Conservation (phyloP, 2,113 vertebrate species). For the Lepus timidus region DNA sequence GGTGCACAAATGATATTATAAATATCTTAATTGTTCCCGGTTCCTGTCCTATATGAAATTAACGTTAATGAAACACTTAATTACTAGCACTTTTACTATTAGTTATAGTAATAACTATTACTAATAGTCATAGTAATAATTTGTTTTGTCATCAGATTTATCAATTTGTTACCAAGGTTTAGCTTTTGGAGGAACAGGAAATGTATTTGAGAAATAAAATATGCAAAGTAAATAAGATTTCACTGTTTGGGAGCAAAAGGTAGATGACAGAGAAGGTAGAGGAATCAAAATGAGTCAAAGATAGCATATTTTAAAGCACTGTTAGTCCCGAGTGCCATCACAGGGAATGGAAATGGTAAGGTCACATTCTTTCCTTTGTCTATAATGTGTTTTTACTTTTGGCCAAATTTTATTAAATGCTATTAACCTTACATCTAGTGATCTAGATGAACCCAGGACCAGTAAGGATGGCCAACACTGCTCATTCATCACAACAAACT, state of each 20-base stretch:
- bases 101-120: too few relatives aligned
- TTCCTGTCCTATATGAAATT: neutral
- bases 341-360: neutral
- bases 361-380: neutral
- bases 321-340: neutral
- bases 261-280: neutral
- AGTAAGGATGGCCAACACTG: neutral
- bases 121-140: neutral
- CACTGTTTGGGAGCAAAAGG: constrained; percentile 9
- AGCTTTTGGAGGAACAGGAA: neutral
- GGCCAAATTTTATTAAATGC: constrained; percentile 27
- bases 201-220: neutral
- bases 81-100: neutral
- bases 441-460: neutral
- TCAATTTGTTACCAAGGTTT: constrained; percentile 17
- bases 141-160: neutral
- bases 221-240: constrained; percentile 11
- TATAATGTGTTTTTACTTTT: constrained; percentile 21
- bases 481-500: neutral
- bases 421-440: neutral
- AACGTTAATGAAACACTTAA: neutral
- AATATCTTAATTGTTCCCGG: too few relatives aligned
- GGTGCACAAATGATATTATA: too few relatives aligned
- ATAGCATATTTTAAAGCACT: neutral
- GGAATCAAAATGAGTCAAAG: neutral